Base-by-base conservation (phyloP, 2,888 invertebrate species). In the Nudaria mundana region DNA sequence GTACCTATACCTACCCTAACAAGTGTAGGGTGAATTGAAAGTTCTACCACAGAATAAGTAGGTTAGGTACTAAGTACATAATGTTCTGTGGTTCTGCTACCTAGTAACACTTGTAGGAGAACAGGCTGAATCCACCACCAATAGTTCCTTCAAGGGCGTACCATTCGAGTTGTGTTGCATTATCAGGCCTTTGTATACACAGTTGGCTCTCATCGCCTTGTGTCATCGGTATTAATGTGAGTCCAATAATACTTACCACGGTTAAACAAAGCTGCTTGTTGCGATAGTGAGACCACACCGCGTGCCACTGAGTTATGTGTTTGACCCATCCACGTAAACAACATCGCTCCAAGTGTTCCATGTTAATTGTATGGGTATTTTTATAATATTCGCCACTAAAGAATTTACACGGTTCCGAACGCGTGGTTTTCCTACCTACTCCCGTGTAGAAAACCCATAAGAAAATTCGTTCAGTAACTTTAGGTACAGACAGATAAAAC, bases 161-260 rank as follows among this genome's bases (percentile, higher is more conserved):
- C 71, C 79, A 80, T 83, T 76, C 72, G 50, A 64, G 67, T 52
- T 71, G 66, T 64, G 66, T 55, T 69, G 76, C 73, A 76, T 76
- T 81, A 81, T 78, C 71, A 63, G 68, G 68, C 56, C 59, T n/a
- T 72, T 84, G 83, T 87, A 66, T 81, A 87, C 79, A 87, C 87
- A 87, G 86, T 78, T 87, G 87, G 81, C 76, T 76, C 72, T 80
- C 81, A 81, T 83, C 78, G 78, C 74, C 75, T 78, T 82, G 81
- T 87, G 84, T 86, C 86, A 86, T 86, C 82, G 70, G 78, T 84
- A 84, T 85, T 81, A 83, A 84, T 84, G 82, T 83, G 67, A 74
- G 64, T 79, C 76, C 77, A 78, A 81, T 84, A 81, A 76, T 81
- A 81, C 75, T 72, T 74, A 73, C 72, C 70, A 75, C 72, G 71